Conservation (phyloP, 2,888 invertebrate genomes). For the Allacma fusca region DNA sequence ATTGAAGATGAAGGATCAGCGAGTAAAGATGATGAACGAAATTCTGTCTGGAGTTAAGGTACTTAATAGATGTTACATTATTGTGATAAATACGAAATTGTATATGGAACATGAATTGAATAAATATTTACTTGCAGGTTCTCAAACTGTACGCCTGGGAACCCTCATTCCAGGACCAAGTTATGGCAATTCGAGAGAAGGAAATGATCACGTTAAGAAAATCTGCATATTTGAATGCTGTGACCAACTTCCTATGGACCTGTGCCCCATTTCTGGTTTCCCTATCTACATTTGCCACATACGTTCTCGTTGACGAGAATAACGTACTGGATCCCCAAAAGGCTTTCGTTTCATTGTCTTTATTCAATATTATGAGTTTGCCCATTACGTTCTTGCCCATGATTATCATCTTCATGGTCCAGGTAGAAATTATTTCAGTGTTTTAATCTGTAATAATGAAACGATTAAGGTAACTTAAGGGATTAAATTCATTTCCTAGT, state of each 20-base stretch:
- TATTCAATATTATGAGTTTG: conserved; percentile 96
- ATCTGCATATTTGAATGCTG: conserved; percentile 81
- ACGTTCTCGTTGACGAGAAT: conserved; percentile 80
- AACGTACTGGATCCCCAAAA: conserved; percentile 86
- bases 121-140: conserved; percentile 44
- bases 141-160: conserved; percentile 61
- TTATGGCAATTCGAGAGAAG: conserved; percentile 83
- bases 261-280: conserved; percentile 67
- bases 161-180: conserved; percentile 63
- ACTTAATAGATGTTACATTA: neutral
- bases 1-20: conserved; percentile 92
- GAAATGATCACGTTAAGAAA: conserved; percentile 89
- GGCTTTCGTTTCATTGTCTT: conserved; percentile 95
- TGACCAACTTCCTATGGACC: conserved; percentile 67
- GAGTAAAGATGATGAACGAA: conserved; percentile 93
- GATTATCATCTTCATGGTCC: conserved; percentile 90
- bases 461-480: too few species aligned
- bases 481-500: too few species aligned
- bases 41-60: conserved; percentile 91
- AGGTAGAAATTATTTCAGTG: conserved; percentile 71
- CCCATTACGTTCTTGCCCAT: conserved; percentile 80
- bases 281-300: conserved; percentile 81
- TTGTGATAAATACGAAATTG: too few species aligned
- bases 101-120: neutral
- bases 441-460: too few species aligned